Percentiles rank a stretch among this genome's conserved stretches.
These are phyloP conservation scores for Syrista parreyssii DNA, from an alignment of 2,888 invertebrate species.

Conservation along the genomic window DNA sequence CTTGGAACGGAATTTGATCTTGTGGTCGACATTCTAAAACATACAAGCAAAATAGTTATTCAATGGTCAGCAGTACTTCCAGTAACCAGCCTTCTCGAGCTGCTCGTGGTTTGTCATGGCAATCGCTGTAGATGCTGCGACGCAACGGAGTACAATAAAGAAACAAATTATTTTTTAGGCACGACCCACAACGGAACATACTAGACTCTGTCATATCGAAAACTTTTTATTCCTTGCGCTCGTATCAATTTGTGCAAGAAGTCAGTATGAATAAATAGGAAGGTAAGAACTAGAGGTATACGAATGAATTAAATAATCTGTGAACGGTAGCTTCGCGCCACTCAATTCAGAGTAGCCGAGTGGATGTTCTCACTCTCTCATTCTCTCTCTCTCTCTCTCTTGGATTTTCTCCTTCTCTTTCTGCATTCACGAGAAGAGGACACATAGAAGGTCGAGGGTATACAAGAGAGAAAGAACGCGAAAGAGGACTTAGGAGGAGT, in stretches of 20 bases:
- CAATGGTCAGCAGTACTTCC: neutral
- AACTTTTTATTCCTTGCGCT: neutral
- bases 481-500: slow-evolving; percentile 11
- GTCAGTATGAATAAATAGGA: neutral
- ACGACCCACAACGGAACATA: neutral
- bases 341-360: neutral
- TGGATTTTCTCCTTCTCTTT: slow-evolving; percentile 9
- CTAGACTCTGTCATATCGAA: neutral
- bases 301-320: slow-evolving; percentile 18
- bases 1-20: slow-evolving; percentile 92
- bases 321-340: neutral
- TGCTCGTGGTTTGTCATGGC: neutral
- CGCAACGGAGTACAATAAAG: neutral
- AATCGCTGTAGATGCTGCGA: neutral
- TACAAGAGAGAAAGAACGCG: slow-evolving; percentile 21
- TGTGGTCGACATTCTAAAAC: slow-evolving; percentile 93
- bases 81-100: neutral
- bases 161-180: neutral
- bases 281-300: neutral
- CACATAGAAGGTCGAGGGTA: neutral
- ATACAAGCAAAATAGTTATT: neutral
- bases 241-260: neutral
- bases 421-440: neutral
- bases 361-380: neutral
- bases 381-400: neutral